A percentile compares a stretch with the other conserved stretches of the same genome.
These are phyloP conservation scores for Apeltes quadracus DNA, from an alignment of 2,113 vertebrate species.

Conservation along the genomic window DNA sequence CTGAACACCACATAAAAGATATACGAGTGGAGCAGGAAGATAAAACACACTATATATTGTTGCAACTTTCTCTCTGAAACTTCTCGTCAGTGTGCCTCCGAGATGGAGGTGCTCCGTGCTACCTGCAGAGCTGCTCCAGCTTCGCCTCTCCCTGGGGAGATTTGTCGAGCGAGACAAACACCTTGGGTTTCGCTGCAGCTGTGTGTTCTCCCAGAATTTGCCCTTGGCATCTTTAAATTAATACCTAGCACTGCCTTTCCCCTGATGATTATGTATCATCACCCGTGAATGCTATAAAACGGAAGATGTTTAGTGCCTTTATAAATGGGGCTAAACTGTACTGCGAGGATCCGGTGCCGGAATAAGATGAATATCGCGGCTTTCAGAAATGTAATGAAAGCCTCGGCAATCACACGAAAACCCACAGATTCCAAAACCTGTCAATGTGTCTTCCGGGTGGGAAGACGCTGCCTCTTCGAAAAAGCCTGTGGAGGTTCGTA, in stretches of 20 bases:
- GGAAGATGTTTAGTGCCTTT: conserved; percentile 64
- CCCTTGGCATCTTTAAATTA: conserved; percentile 70
- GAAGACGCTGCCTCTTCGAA: conserved; percentile 23
- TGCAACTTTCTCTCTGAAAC: conserved; percentile 72
- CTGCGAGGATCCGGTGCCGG: conserved; percentile 22
- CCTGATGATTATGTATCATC: conserved; percentile 71
- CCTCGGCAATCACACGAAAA: conserved; percentile 47
- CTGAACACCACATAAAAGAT: conserved; percentile 65
- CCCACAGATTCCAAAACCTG: conserved; percentile 51
- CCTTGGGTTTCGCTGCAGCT: conserved; percentile 73
- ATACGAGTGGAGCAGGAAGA: conserved; percentile 64
- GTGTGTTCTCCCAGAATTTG: conserved; percentile 73
- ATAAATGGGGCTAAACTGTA: conserved; percentile 65
- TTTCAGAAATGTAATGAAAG: conserved; percentile 41
- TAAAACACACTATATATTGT: conserved; percentile 70
- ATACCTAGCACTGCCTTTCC: conserved; percentile 65
- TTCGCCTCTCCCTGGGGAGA: conserved; percentile 70
- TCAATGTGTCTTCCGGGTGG: conserved; percentile 52
- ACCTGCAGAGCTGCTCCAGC: conserved; percentile 73
- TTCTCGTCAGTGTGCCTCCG: conserved; percentile 51
- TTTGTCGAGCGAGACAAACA: conserved; percentile 76
- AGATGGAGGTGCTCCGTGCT: conserved; percentile 66
- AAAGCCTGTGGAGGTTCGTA: conserved; percentile 47
- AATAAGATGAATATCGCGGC: conserved; percentile 58
- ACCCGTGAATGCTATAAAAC: conserved; percentile 65